A percentile compares a stretch with the other conserved stretches of the same genome.
Evolutionary conservation across 2,888 invertebrate genomes (phyloP).

Genomic region (Miltochrista miniata): DNA sequence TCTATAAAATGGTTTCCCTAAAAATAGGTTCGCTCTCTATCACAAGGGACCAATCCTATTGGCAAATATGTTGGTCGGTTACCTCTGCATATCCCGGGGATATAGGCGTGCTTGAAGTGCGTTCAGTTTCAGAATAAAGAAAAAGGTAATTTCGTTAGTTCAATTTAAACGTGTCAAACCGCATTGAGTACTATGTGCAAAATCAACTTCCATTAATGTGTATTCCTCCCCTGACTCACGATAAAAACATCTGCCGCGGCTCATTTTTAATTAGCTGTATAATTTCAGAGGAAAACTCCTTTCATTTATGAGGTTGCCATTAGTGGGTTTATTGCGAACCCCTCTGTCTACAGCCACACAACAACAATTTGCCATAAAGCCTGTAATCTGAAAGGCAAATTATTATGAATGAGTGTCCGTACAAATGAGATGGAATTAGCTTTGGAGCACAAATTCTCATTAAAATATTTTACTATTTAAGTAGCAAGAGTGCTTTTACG

Average conservation of each 20-base stretch:
- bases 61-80: no score
- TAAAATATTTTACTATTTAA: constrained; percentile 56
- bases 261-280: background rate
- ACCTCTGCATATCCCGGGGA: no score
- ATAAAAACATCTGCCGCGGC: background rate
- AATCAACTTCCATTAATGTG: no score
- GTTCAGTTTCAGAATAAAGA: no score
- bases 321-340: constrained; percentile 10
- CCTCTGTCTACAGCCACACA: constrained; percentile 16
- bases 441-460: constrained; percentile 51
- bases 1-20: no score
- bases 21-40: no score
- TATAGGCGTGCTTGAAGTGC: no score
- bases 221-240: background rate
- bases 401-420: constrained; percentile 52
- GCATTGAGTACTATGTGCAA: no score
- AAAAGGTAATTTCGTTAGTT: no score
- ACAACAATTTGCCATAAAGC: constrained; percentile 49
- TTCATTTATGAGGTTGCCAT: constrained; percentile 10
- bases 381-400: constrained; percentile 54
- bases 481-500: constrained; percentile 41
- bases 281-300: constrained; percentile 8
- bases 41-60: no score
- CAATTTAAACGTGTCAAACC: no score
- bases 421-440: constrained; percentile 59